These are phyloP conservation scores for Aproaerema taeniolella DNA, from an alignment of 2,888 invertebrate species.

Conservation along the genomic window DNA sequence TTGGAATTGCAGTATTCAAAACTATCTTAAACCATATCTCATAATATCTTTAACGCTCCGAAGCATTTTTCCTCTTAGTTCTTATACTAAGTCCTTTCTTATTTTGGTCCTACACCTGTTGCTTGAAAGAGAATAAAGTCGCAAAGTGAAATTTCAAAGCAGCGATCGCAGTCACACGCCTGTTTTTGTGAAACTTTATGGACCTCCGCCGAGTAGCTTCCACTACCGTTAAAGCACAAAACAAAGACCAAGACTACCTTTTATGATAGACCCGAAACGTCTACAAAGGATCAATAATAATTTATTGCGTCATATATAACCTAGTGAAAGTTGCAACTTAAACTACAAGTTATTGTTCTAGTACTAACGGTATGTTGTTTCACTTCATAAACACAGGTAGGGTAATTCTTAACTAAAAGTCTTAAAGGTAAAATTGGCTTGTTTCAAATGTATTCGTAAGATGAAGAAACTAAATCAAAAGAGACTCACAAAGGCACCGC, in stretches of 20 bases:
- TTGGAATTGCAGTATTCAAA: no score
- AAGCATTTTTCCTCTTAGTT: no score
- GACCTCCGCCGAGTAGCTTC: slow-evolving; percentile 50
- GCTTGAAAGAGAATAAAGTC: slow-evolving; percentile 31
- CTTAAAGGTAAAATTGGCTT: no score
- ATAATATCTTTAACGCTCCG: no score
- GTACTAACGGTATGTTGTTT: slow-evolving; percentile 66
- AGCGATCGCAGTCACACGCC: slow-evolving; percentile 53
- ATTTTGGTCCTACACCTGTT: neutral
- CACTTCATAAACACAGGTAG: no score
- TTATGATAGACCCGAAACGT: slow-evolving; percentile 4
- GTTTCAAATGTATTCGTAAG: no score
- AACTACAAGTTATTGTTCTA: slow-evolving; percentile 42
- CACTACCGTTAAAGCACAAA: slow-evolving; percentile 69
- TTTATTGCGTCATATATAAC: slow-evolving; percentile 71
- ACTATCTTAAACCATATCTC: no score
- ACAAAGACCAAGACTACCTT: slow-evolving; percentile 39
- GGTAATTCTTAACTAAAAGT: no score
- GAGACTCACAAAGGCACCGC: slow-evolving; percentile 45
- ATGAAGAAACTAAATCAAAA: no score
- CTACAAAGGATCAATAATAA: slow-evolving; percentile 47
- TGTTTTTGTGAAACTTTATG: slow-evolving; percentile 50
- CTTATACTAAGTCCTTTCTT: neutral
- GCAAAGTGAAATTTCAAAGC: slow-evolving; percentile 50
- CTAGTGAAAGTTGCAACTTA: slow-evolving; percentile 63